Evolutionary conservation across 2,113 vertebrate genomes (phyloP).

Genomic region (Corythornis vintsioides): DNA sequence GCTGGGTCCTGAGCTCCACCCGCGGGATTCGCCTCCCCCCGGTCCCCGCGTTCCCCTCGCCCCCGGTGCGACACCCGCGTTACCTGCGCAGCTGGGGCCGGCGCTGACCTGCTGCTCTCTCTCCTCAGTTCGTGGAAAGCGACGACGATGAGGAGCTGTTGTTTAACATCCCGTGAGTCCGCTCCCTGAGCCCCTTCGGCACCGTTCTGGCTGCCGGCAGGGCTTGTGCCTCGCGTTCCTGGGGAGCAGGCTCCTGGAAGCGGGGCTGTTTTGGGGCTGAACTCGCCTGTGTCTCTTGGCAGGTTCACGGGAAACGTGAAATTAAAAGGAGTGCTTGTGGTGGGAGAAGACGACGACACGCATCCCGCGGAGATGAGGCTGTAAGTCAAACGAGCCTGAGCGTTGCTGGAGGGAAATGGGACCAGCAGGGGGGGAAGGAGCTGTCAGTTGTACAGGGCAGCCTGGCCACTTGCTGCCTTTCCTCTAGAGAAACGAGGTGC

Average conservation of each 20-base stretch:
- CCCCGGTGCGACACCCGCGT: not conserved
- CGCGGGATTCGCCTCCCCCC: too few species aligned
- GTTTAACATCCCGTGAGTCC: conserved; percentile 96
- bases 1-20: not conserved
- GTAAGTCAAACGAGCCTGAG: conserved; percentile 74
- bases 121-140: conserved; percentile 90
- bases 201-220: fast-evolving
- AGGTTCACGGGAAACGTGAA: conserved; percentile 96
- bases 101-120: not conserved
- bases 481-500: fast-evolving
- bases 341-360: conserved; percentile 86
- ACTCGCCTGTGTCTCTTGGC: conserved; percentile 19
- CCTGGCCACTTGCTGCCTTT: fast-evolving
- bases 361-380: conserved; percentile 94
- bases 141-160: conserved; percentile 95
- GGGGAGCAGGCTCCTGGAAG: fast-evolving
- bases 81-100: not conserved
- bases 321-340: conserved; percentile 90
- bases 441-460: fast-evolving
- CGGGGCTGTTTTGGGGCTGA: not conserved
- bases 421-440: not conserved
- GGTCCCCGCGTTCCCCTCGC: not conserved
- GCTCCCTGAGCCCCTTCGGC: not conserved
- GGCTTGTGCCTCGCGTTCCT: fast-evolving
- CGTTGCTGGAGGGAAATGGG: not conserved